Base-by-base conservation (phyloP, 1,140 invertebrate genomes). In the Cotesia glomerata region DNA sequence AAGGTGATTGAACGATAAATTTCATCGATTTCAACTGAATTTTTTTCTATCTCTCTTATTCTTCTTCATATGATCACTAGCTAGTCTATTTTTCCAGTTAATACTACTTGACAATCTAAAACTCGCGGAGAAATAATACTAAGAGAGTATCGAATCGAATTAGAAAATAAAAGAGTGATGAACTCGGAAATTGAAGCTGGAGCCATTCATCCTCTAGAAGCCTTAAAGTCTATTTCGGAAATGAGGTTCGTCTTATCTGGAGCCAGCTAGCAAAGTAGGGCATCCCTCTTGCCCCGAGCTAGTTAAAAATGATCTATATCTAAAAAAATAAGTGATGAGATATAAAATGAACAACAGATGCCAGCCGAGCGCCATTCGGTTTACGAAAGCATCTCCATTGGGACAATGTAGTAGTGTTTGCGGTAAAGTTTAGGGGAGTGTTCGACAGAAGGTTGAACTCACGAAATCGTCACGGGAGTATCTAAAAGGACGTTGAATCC, bases 281-380 rank as follows among this genome's bases (percentile, higher is more conserved):
- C 9, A 58, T 63, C 52, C 59, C 14, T 35, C 36, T 49, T 35
- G 62, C 51, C 39, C 18, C 11, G 5, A 35, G 26, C 51, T 52
- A 14, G 62, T 63, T 34, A 59, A 34, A 26, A 9, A 56, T 56
- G n/a, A 34, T 32, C 16, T 54, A 67, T 8, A 16, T 14, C 36
- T 26, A 26, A 26, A 26, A 4, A 63, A 13, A 39, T 39, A 63
- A n/a, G 9, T 18, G 14, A 56, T 7, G 13, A 72, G 35, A 45
- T 18, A 49, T 54, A 74, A 79, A 83, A 80, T 78, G 77, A 80
- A 76, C 82, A 81, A 81, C 85, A 86, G 84, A 86, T 86, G 85
- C 83, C 77, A 75, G 77, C 71, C 74, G 75, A 72, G 76, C 84
- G 80, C 81, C 82, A 84, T 85, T 73, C 78, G 76, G 69, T 62